phyloP scores from a whole-genome alignment of 2,888 invertebrate species.

The Stegophylla sp. region DNA sequence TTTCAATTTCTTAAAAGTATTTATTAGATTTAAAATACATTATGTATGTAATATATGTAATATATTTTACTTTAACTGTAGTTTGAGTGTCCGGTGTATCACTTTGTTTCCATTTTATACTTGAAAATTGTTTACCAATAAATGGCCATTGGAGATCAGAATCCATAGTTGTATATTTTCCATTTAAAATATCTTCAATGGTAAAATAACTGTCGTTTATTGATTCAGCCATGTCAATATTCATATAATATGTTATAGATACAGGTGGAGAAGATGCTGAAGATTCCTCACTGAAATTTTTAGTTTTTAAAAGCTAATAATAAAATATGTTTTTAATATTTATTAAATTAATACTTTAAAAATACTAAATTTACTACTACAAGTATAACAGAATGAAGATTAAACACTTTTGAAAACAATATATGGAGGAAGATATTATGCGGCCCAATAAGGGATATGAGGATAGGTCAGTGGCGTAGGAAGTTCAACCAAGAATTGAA shows the following conservation, averaged over 20 bases:
- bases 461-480: neutral
- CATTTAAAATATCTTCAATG: slow-evolving; percentile 68
- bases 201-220: slow-evolving; percentile 56
- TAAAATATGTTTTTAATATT: slow-evolving; percentile 24
- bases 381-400: no score
- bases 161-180: slow-evolving; percentile 65
- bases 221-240: slow-evolving; percentile 46
- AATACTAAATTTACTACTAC: no score
- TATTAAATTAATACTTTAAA: no score
- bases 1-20: no score
- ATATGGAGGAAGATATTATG: neutral
- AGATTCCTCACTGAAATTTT: slow-evolving; percentile 58
- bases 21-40: no score
- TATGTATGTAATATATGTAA: no score
- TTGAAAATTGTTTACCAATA: slow-evolving; percentile 67
- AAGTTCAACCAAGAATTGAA: slow-evolving; percentile 2
- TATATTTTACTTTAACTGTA: slow-evolving; percentile 67
- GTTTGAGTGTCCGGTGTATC: slow-evolving; percentile 71
- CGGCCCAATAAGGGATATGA: neutral
- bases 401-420: no score
- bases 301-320: slow-evolving; percentile 58
- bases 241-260: slow-evolving; percentile 57
- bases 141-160: slow-evolving; percentile 68
- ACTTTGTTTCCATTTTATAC: slow-evolving; percentile 67
- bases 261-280: slow-evolving; percentile 52